These are phyloP conservation scores for Mus spicilegus DNA, from an alignment of 2,113 vertebrate species.

Conservation along the genomic window DNA sequence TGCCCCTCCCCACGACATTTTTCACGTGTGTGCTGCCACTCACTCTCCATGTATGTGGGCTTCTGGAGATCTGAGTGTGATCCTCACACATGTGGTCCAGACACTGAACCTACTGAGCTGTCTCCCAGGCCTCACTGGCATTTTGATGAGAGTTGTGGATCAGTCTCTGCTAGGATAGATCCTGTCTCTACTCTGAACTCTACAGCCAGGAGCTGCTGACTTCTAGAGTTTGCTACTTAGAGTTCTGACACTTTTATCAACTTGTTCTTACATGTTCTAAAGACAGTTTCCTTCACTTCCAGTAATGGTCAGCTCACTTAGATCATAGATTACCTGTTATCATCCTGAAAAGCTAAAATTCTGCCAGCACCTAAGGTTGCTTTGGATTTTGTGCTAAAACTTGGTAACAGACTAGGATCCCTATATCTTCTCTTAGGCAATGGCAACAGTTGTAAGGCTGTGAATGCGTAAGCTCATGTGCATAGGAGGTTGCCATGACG, in stretches of 20 bases:
- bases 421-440: not conserved
- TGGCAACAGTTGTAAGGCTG: not conserved
- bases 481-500: not conserved
- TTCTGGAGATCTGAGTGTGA: too few relatives aligned
- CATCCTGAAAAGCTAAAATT: not conserved
- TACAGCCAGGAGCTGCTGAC: not conserved
- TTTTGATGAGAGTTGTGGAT: too few relatives aligned
- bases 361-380: not conserved
- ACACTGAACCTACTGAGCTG: too few relatives aligned
- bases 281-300: not conserved
- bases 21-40: too few relatives aligned
- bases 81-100: too few relatives aligned
- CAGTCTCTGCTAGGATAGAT: too few relatives aligned
- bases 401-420: not conserved
- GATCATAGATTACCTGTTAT: not conserved
- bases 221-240: not conserved
- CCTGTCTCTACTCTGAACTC: not conserved
- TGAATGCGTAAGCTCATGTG: not conserved
- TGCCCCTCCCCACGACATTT: too few relatives aligned
- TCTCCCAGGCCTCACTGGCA: too few relatives aligned
- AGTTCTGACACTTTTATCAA: not conserved
- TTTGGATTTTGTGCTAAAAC: not conserved
- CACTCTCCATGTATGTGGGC: too few relatives aligned
- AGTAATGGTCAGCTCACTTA: not conserved
- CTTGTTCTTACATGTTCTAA: not conserved